Evolutionary conservation across 2,888 invertebrate species (phyloP), one percentile per base, ranked within the genome.

Genomic region (Habroteleia sp.): DNA sequence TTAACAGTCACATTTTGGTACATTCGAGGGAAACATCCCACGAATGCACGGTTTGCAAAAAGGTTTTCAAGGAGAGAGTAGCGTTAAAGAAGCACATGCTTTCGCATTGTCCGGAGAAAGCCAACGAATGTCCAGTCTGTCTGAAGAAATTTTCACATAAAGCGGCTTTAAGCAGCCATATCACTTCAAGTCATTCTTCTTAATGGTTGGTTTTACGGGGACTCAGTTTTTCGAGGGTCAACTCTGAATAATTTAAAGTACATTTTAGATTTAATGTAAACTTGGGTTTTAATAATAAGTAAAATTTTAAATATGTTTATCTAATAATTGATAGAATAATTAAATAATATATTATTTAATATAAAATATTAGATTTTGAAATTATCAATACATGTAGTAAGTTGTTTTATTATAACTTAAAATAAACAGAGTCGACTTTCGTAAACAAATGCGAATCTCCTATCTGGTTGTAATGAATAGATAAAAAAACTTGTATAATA

Each of bases 1-100:
- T 87, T 0, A 87, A 87, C 74, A 86, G 87, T 5, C 87, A 88
- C 58, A 87, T 88, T 82, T 60, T 87, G 4, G 87, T 88, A 0
- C 88, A 88, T 13, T 87, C 87, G 1, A 87, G 87, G 2, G 88
- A 88, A n/a, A 76, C 81, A 48, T 79, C 85, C 0, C 85, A 82
- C 56, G 86, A 87, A 66, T 87, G 87, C 50, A 81, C 82, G 27
- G 81, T 83, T 42, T 87, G 87, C 77, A 84, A 84, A 20, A 84
- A 85, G 66, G 78, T 81, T 37, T 87, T 85, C 58, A 81, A 82
- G 14, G 86, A 87, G 20, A 82, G 80, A 65, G 77, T 79, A 1
- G 81, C 82, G 1, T 56, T 87, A 46, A 84, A 83, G 56, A 87
- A 87, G 77, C 87, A 88, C 73, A 79, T 85, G 23, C 76, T 83